phyloP scores from a whole-genome alignment of 2,797 vertebrate species.

The Sardinella longiceps region DNA sequence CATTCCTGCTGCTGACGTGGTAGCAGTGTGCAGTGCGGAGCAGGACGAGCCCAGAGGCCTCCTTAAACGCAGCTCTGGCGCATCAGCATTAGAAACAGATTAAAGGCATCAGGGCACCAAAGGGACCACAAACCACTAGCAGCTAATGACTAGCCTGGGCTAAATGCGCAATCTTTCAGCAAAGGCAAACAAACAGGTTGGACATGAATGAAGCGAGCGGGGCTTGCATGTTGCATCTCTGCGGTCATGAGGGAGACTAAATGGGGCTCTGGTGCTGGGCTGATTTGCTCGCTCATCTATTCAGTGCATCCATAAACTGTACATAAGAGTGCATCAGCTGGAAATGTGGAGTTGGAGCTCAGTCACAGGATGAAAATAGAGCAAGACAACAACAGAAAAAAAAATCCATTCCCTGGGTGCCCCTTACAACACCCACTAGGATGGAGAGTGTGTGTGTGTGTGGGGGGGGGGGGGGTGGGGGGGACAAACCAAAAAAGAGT shows the following conservation, averaged over 20 bases:
- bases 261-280: background rate
- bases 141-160: slow-evolving; percentile 24
- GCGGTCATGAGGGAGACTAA: background rate
- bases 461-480: too few species aligned
- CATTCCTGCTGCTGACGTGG: background rate
- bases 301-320: background rate
- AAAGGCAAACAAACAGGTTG: slow-evolving; percentile 13
- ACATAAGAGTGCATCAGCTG: background rate
- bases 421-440: slow-evolving; percentile 36
- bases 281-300: background rate
- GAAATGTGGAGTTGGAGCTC: background rate
- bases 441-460: too few species aligned
- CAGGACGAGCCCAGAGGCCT: slow-evolving; percentile 16
- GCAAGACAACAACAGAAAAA: background rate
- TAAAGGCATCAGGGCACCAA: slow-evolving; percentile 20
- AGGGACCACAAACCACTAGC: background rate
- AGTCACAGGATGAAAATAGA: background rate
- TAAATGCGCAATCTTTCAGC: slow-evolving; percentile 26
- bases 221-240: background rate
- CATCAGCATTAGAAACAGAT: slow-evolving; percentile 37
- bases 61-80: slow-evolving; percentile 13
- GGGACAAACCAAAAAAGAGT: background rate
- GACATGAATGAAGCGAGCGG: background rate
- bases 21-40: background rate
- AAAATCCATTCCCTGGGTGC: background rate